A percentile compares a stretch with the other conserved stretches of the same genome.
Evolutionary conservation across 2,797 vertebrate genomes (phyloP).

Genomic region (Anguilla obscura): DNA sequence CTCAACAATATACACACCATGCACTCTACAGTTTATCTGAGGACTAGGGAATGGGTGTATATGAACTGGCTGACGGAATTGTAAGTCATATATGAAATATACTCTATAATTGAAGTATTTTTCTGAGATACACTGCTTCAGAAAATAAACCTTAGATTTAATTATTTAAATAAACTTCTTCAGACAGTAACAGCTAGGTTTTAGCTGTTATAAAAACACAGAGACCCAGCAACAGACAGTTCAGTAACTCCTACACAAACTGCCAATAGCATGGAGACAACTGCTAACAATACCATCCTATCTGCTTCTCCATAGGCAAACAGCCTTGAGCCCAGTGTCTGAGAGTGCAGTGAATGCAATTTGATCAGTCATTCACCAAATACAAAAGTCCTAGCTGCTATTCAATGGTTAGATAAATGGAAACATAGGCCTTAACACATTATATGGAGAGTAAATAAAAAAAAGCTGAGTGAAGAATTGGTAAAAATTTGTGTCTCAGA

Average conservation of each 20-base stretch:
- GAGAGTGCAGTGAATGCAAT: slow-evolving; percentile 5
- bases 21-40: background rate
- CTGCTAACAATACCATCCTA: slow-evolving; percentile 17
- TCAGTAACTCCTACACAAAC: slow-evolving; percentile 6
- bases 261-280: slow-evolving; percentile 7
- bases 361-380: background rate
- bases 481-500: background rate
- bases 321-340: background rate
- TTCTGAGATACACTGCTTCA: background rate
- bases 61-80: background rate
- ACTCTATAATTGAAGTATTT: background rate
- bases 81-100: background rate
- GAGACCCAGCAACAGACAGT: background rate
- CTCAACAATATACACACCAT: background rate
- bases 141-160: background rate
- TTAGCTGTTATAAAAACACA: background rate
- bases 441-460: background rate
- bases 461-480: background rate
- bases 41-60: background rate
- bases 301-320: background rate
- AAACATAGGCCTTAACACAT: background rate
- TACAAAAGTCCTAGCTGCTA: background rate
- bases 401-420: background rate
- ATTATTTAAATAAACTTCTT: background rate
- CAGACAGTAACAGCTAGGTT: background rate